Conservation (phyloP, 2,888 invertebrate genomes). For the Argyresthia goedartella region DNA sequence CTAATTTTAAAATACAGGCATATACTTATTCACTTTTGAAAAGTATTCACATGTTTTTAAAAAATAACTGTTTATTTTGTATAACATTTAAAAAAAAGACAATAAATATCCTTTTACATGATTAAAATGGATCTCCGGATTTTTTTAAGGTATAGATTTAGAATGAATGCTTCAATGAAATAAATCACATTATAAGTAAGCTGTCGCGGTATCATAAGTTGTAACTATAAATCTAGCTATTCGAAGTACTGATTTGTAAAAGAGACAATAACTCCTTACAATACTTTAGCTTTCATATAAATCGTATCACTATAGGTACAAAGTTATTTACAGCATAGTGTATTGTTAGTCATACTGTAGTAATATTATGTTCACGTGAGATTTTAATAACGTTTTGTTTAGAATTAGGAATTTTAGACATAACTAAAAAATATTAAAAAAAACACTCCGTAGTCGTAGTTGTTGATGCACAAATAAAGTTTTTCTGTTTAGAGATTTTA, state of each 20-base stretch:
- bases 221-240: too few relatives aligned
- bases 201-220: too few relatives aligned
- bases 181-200: too few relatives aligned
- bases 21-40: too few relatives aligned
- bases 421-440: conserved; percentile 24
- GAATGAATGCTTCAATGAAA: too few relatives aligned
- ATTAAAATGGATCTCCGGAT: too few relatives aligned
- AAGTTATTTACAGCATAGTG: not conserved
- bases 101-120: too few relatives aligned
- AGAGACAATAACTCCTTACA: not conserved
- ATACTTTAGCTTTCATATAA: conserved; percentile 1
- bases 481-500: conserved; percentile 40
- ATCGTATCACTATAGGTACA: not conserved
- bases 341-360: not conserved
- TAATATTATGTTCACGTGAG: not conserved
- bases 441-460: conserved; percentile 55
- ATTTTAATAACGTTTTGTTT: not conserved
- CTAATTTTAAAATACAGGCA: too few relatives aligned
- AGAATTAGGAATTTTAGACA: conserved; percentile 15
- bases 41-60: too few relatives aligned
- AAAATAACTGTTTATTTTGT: too few relatives aligned
- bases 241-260: not conserved
- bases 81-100: too few relatives aligned
- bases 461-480: conserved; percentile 57
- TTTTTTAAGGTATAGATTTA: too few relatives aligned